Evolutionary conservation across 2,797 vertebrate species (phyloP).

Genomic region (Tadarida brasiliensis): DNA sequence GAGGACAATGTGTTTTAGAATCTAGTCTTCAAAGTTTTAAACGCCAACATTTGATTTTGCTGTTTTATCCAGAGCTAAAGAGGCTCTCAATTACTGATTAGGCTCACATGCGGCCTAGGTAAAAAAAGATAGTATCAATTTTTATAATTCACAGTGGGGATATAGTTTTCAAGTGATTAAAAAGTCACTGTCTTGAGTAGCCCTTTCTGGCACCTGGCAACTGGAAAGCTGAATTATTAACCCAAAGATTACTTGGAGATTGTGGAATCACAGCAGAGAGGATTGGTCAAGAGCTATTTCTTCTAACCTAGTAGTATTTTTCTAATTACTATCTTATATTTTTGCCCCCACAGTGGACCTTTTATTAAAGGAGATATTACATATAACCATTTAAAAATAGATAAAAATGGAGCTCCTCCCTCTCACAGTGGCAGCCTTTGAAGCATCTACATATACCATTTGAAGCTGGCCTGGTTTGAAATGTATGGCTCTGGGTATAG

Average conservation of each 20-base stretch:
- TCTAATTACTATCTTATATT: neutral
- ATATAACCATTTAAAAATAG: neutral
- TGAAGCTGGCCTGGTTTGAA: neutral
- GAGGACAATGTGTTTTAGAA: neutral
- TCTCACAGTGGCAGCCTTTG: neutral
- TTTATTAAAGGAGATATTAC: neutral
- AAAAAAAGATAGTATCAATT: neutral
- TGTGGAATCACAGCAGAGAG: neutral
- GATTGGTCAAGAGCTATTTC: neutral
- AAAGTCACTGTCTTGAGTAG: neutral
- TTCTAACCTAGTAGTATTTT: neutral
- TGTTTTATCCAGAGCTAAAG: neutral
- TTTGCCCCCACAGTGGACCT: neutral
- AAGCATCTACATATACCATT: neutral
- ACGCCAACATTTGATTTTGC: conserved; percentile 24
- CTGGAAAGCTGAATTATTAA: conserved; percentile 41
- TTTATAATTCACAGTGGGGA: neutral
- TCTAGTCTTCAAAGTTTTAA: neutral
- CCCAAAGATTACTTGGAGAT: neutral
- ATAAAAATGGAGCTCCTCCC: neutral
- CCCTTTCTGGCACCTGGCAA: neutral
- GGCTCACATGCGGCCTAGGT: neutral
- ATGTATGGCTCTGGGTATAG: neutral
- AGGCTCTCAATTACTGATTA: conserved; percentile 6
- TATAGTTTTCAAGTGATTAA: neutral